Percentiles rank a stretch among this genome's conserved stretches.
phyloP scores from a whole-genome alignment of 2,797 vertebrate species.

The Rhadinocentrus ornatus region DNA sequence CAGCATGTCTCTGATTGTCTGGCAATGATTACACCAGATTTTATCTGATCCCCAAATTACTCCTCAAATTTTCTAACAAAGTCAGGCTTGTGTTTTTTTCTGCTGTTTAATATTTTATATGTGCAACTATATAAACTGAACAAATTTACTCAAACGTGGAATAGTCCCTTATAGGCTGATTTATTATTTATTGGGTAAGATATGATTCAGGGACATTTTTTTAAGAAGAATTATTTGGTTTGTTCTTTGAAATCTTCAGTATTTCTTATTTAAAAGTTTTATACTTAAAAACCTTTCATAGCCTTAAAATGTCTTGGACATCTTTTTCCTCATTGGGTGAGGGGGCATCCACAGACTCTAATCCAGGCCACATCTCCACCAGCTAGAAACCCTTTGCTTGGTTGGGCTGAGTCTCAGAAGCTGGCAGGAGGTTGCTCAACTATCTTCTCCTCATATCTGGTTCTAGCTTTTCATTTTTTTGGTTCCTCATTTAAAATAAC shows the following conservation, averaged over 20 bases:
- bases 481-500: too few relatives aligned
- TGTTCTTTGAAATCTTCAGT: not conserved
- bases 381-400: too few relatives aligned
- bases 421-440: too few relatives aligned
- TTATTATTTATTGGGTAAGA: not conserved
- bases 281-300: too few relatives aligned
- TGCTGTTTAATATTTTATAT: not conserved
- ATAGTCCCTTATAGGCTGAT: not conserved
- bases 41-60: constrained; percentile 41
- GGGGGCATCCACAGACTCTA: too few relatives aligned
- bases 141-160: not conserved
- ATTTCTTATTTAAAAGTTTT: too few relatives aligned
- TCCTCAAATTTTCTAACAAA: constrained; percentile 30
- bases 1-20: constrained; percentile 48
- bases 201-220: not conserved
- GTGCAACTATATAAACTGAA: not conserved
- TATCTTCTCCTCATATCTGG: too few relatives aligned
- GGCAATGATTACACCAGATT: constrained; percentile 35
- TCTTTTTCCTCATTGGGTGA: too few relatives aligned
- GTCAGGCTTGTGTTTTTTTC: constrained; percentile 21
- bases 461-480: too few relatives aligned
- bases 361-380: too few relatives aligned
- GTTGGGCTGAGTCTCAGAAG: too few relatives aligned
- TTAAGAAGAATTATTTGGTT: not conserved
- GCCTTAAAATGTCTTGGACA: too few relatives aligned